Base-by-base conservation (phyloP, 1,140 invertebrate genomes). In the Procambarus virginalis region DNA sequence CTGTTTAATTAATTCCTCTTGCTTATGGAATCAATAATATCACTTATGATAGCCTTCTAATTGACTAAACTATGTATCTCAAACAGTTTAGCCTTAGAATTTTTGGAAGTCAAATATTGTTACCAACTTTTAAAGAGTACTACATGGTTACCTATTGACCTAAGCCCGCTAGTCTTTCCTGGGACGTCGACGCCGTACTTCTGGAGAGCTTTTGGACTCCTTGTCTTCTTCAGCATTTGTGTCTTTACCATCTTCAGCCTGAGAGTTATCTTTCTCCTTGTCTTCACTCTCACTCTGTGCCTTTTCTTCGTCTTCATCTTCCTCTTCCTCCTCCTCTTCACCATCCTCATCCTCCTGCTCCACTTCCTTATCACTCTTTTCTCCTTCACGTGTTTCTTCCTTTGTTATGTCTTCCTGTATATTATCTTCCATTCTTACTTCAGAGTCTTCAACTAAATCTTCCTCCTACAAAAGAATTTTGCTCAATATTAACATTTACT, bases 101-200 rank as follows among this genome's bases (percentile, higher is more conserved):
- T 34, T 20, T 8, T 73, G 68, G 22, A 73, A 22, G 34, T 73
- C 8, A 34, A 34, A 73, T 34, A 73, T 73, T 2, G n/a, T 73
- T 34, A 73, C 22, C 68, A 73, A 73, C 68, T 34, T 34, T 34
- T 4, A 68, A 68, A 20, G 64, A 68, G 20, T 14, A 4, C 64
- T 8, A 73, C 51, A 55, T 3, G 22, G 68, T 45, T 34, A 73
- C 8, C 22, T 22, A 73, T 73, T 8, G 34, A 73, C 22, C 68
- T 73, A 68, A 83, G 46, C 14, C 58, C 58, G 79, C 87, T 90
- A 96, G 93, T 96, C 95, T 93, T 96, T 96, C 84, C 95, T 94
- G 86, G 95, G 94, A 93, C 95, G 96, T 88, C 96, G 95, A 91
- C 95, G 95, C 85, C 95, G 94, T 81, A 95, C 93, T 86, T 92